Conservation (phyloP, 2,113 vertebrate species). For the Plecturocebus donacophilus region DNA sequence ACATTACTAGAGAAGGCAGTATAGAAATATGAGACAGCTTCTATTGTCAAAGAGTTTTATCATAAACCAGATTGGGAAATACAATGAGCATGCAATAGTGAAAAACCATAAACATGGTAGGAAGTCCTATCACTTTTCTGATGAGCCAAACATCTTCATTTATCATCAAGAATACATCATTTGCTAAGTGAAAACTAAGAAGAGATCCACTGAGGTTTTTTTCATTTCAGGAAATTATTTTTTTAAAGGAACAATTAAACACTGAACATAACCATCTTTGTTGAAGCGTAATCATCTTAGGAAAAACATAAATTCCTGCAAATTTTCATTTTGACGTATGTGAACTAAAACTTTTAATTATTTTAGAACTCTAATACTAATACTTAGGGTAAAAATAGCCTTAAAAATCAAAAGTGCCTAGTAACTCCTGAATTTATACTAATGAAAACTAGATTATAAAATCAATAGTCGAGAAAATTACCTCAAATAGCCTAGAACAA, state of each 20-base stretch:
- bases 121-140: neutral
- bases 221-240: neutral
- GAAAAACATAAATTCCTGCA: neutral
- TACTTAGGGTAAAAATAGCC: constrained; percentile 5
- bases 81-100: constrained; percentile 40
- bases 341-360: constrained; percentile 29
- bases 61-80: constrained; percentile 19
- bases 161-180: neutral
- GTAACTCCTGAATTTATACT: constrained; percentile 11
- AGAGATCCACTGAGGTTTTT: neutral
- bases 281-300: too few species aligned
- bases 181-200: constrained; percentile 30
- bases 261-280: neutral
- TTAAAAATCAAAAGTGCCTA: neutral
- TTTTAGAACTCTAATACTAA: neutral
- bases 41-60: constrained; percentile 26
- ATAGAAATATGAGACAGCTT: neutral
- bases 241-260: neutral
- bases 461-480: neutral
- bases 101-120: neutral
- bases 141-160: constrained; percentile 13
- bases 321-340: neutral
- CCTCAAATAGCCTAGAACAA: neutral
- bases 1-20: neutral
- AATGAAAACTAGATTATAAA: constrained; percentile 40